Percentiles rank a stretch among this genome's conserved stretches.
Evolutionary conservation across 2,888 invertebrate species (phyloP).

Genomic region (Drosophila paranaensis): DNA sequence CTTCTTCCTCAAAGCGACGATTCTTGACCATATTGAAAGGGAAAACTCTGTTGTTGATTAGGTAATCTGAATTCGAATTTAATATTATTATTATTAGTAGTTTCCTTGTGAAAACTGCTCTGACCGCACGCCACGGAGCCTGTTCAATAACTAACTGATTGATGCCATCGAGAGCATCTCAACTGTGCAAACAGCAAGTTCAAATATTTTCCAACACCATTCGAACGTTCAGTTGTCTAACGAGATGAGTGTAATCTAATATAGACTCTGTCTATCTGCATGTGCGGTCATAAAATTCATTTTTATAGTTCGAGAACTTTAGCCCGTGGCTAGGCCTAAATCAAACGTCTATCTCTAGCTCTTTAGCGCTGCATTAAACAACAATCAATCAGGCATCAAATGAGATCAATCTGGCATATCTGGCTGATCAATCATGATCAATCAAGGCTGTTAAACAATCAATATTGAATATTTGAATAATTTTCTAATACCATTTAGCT

Average conservation of each 20-base stretch:
- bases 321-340: constrained; percentile 2
- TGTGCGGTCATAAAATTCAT: constrained; percentile 11
- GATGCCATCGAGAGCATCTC: constrained; percentile 55
- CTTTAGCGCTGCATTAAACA: constrained; percentile 1
- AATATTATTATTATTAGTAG: no score
- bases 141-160: constrained; percentile 73
- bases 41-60: constrained; percentile 9
- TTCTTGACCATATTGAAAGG: constrained; percentile 76
- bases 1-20: constrained; percentile 80
- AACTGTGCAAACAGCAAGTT: background rate
- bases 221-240: constrained; percentile 19
- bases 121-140: constrained; percentile 60
- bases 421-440: background rate
- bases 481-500: background rate
- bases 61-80: constrained; percentile 1
- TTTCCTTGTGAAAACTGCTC: constrained; percentile 26
- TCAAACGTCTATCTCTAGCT: background rate
- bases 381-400: background rate
- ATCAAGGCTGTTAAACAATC: background rate
- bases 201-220: constrained; percentile 11
- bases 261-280: background rate
- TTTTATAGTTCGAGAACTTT: constrained; percentile 3
- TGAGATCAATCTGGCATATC: background rate
- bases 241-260: constrained; percentile 23
- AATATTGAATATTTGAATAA: background rate